phyloP scores from a whole-genome alignment of 2,797 vertebrate genomes.

The Okamejei kenojei region DNA sequence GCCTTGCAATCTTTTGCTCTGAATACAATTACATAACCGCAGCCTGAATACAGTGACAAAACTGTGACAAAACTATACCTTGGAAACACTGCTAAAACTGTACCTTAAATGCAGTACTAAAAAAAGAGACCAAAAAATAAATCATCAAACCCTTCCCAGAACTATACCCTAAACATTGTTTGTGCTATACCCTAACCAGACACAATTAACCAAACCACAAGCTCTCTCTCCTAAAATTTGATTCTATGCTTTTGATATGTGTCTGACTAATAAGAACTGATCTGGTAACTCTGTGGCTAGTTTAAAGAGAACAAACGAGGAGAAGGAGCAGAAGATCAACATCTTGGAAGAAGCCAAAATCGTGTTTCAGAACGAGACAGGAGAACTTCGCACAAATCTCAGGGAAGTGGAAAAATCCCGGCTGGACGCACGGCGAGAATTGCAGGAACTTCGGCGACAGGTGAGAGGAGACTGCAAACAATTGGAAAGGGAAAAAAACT shows the following conservation, averaged over 20 bases:
- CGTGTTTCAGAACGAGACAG: constrained; percentile 55
- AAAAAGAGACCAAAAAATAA: background rate
- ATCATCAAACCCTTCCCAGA: background rate
- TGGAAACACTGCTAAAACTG: background rate
- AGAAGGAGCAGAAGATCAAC: constrained; percentile 60
- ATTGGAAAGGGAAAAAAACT: background rate
- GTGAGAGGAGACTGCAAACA: constrained; percentile 47
- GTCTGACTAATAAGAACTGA: background rate
- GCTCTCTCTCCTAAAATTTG: background rate
- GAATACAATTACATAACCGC: background rate
- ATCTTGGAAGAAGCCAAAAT: constrained; percentile 60
- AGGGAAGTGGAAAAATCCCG: constrained; percentile 59
- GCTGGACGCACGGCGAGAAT: constrained; percentile 57
- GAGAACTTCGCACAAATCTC: constrained; percentile 55
- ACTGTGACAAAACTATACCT: background rate
- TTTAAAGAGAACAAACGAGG: constrained; percentile 61
- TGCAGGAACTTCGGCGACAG: constrained; percentile 69
- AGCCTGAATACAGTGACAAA: background rate
- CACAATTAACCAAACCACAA: background rate
- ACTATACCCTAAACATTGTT: background rate
- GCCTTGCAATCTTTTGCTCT: no score
- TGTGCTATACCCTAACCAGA: background rate
- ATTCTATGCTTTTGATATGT: background rate
- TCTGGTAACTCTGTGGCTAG: constrained; percentile 47
- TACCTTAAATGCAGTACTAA: no score